Conservation (phyloP, 2,888 invertebrate genomes). For the Frankliniella fusca region DNA sequence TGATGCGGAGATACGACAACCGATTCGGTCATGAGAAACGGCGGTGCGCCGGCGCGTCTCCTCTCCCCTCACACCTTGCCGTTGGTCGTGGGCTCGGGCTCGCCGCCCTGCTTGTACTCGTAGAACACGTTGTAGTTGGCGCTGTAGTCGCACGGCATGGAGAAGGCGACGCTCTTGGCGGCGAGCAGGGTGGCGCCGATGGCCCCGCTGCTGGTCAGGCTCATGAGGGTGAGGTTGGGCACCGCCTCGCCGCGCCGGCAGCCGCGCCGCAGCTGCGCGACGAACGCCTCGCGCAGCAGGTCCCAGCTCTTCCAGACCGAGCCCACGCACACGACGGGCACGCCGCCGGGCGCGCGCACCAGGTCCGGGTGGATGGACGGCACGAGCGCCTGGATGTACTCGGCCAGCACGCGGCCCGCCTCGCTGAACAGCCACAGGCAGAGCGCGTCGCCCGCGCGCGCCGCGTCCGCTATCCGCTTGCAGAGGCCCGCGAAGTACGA, state of each 20-base stretch:
- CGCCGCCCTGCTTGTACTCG: slow-evolving; percentile 49
- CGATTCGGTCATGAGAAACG: too few relatives aligned
- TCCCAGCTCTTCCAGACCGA: slow-evolving; percentile 95
- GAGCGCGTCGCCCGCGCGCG: slow-evolving; percentile 67
- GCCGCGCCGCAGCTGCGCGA: slow-evolving; percentile 52
- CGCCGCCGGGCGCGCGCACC: slow-evolving; percentile 53
- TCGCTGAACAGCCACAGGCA: slow-evolving; percentile 65
- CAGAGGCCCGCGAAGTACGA: slow-evolving; percentile 70
- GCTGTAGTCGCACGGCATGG: slow-evolving; percentile 64
- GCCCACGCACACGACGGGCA: slow-evolving; percentile 85
- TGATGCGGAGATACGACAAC: too few relatives aligned
- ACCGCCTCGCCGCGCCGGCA: slow-evolving; percentile 45
- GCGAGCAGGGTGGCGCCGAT: slow-evolving; percentile 83
- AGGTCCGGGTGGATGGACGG: slow-evolving; percentile 57
- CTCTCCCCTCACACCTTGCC: not conserved
- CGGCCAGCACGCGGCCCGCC: slow-evolving; percentile 63
- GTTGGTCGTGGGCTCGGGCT: not conserved
- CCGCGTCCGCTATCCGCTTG: slow-evolving; percentile 64
- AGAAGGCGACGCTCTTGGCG: slow-evolving; percentile 62
- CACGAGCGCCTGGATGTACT: slow-evolving; percentile 61
- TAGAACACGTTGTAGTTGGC: slow-evolving; percentile 54
- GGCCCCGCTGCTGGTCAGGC: slow-evolving; percentile 70
- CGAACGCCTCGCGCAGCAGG: slow-evolving; percentile 67
- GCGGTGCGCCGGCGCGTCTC: not conserved
- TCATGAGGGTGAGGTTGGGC: slow-evolving; percentile 59